A percentile compares a stretch with the other conserved stretches of the same genome.
Conservation (phyloP, 1,140 invertebrate genomes). For the Procambarus virginalis region DNA sequence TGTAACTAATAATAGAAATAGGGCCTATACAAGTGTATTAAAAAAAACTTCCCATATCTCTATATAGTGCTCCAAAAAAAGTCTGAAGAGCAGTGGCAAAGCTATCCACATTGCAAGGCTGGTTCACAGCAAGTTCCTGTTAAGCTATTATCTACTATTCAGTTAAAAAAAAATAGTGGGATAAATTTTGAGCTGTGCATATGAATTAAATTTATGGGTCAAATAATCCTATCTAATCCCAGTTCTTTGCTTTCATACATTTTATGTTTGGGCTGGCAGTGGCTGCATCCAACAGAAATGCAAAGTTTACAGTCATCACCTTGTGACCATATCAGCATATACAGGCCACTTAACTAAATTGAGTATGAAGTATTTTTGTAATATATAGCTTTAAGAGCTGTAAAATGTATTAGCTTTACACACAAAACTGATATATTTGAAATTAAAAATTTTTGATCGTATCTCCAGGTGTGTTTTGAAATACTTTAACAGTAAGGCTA, state of each 20-base stretch:
- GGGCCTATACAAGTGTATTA: background rate
- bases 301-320: conserved; percentile 45
- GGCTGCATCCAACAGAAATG: conserved; percentile 52
- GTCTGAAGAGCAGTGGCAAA: background rate
- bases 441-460: too few relatives aligned
- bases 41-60: background rate
- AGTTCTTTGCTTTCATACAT: background rate
- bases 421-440: too few relatives aligned
- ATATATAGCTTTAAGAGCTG: too few relatives aligned
- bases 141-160: background rate
- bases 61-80: background rate
- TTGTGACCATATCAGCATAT: conserved; percentile 39
- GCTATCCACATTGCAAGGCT: background rate
- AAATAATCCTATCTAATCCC: conserved; percentile 3
- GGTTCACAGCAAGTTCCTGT: conserved; percentile 5
- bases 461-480: too few relatives aligned
- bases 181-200: conserved; percentile 7
- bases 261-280: background rate
- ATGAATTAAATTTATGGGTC: background rate
- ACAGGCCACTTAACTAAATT: conserved; percentile 2
- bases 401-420: too few relatives aligned
- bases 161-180: background rate
- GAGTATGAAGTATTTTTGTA: background rate
- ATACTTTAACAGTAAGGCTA: too few relatives aligned
- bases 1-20: background rate